Conservation (phyloP, 2,797 vertebrate genomes). For the Lepilemur ruficaudatus region DNA sequence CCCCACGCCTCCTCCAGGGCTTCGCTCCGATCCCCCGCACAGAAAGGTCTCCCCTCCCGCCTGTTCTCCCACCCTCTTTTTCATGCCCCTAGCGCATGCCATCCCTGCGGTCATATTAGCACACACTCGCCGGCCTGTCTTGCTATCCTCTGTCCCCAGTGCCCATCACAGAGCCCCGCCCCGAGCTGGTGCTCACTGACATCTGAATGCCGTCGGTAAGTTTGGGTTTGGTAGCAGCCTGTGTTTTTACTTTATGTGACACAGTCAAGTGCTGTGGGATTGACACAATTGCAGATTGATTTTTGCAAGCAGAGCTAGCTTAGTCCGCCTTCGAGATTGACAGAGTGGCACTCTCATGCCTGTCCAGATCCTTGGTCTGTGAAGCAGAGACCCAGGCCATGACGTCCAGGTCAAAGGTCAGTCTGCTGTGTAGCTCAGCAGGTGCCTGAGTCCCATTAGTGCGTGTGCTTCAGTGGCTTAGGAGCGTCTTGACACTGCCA, state of each 20-base stretch:
- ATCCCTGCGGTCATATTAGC: background rate
- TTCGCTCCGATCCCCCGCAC: background rate
- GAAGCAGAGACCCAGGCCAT: background rate
- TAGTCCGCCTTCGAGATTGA: background rate
- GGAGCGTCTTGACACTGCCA: fast-evolving
- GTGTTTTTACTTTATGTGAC: background rate
- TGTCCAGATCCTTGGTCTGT: background rate
- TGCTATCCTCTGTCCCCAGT: fast-evolving
- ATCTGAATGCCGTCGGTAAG: fast-evolving
- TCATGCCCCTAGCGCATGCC: background rate
- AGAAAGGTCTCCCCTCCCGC: background rate
- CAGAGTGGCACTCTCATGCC: background rate
- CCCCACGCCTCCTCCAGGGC: background rate
- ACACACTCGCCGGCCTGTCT: background rate
- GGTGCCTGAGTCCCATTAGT: fast-evolving
- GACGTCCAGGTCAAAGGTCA: background rate
- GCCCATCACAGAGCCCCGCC: background rate
- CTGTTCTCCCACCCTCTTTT: background rate
- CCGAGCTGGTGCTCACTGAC: background rate
- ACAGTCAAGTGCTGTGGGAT: too few relatives aligned
- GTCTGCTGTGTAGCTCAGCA: background rate
- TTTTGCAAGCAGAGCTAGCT: background rate
- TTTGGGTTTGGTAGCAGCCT: background rate
- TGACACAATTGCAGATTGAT: background rate
- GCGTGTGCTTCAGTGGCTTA: too few relatives aligned